Evolutionary conservation across 1,140 invertebrate genomes (phyloP), one percentile per base, ranked within the genome.

Genomic region (Listronotus oregonensis): DNA sequence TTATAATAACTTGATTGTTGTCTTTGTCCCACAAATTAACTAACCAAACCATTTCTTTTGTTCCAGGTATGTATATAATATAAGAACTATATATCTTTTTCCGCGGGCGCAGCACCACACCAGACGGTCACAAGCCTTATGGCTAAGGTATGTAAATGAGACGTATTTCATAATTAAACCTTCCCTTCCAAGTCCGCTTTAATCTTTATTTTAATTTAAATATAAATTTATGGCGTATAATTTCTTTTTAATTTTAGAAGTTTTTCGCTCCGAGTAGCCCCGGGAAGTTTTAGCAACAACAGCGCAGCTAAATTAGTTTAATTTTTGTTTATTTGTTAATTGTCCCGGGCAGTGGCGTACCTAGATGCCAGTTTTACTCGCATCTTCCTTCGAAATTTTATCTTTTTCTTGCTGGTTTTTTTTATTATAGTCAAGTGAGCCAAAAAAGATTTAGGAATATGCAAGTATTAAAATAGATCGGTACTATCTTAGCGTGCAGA

Each of bases 131-230:
- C 44, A 17, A 47, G n/a, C 44, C 44, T 18, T 27, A 47, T 27
- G 15, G 44, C 15, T 18, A 47, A 17, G 44, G 44, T 47, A 47
- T 47, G 44, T 47, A 47, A 47, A 47, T 47, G 34, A 37, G 43
- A 18, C 14, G 43, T 46, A 46, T 46, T 46, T 46, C 43, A 46
- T 46, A 46, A 46, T 46, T 46, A 46, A 46, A 46, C 6, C 7
- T 17, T 18, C 14, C 14, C n/a, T 46, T 18, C n/a, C 43, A 8
- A 46, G 7, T 14, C 17, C 15, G 50, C 14, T 14, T 52, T 52
- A 18, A 52, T 52, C 50, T 52, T 52, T 21, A 52, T 52, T 52
- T 52, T 52, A 52, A 52, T 52, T 52, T 52, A 52, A 52, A 52
- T 52, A 52, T 52, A 52, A 52, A 52, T 52, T 52, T 52, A 52